Base-by-base conservation (phyloP, 1,140 invertebrate genomes). In the Lordiphosa clarofinis region DNA sequence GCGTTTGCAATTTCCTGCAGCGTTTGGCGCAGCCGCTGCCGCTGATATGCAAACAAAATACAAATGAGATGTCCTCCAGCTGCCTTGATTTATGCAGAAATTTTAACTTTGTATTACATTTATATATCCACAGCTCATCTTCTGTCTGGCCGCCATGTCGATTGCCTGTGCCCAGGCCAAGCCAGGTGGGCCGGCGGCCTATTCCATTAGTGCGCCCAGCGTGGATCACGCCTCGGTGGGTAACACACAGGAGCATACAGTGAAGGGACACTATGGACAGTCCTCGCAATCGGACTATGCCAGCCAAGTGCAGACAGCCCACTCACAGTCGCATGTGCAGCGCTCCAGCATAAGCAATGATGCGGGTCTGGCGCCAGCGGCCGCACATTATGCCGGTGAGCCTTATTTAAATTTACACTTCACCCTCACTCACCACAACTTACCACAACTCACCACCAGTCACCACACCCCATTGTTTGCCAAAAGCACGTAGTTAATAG, bases 261-360 rank as follows among this genome's bases (percentile, higher is more conserved):
- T 91, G 13, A 91, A 91, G 73, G 90, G 91, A 4, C 90, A 89
- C 59, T 90, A 87, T 35, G 91, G 91, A 7, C 90, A 90, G 56
- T 90, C 90, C 28, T 90, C 90, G 8, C 75, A 90, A 43, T 90
- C 91, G 24, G 86, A 90, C 55, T 91, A 91, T 65, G 88, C 87
- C 62, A 91, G 90, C 54, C 86, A 89, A 49, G 91, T 92, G 12
- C 90, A 91, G 44, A 89, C 90, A 1, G 89, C 91, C 3, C 90
- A 91, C 62, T 91, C 91, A 13, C 90, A 88, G 50, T 91, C 91
- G 1, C 89, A 90, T 36, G 90, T 91, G 8, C 89, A 87, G 70
- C 91, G 91, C 56, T 89, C 90, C 11, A 90, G 90, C 49, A 86
- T 89, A 31, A 91, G 89, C 86, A 91, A 91, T 68, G 91, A 91